These are phyloP conservation scores for Vipera latastei DNA, from an alignment of 2,797 vertebrate genomes.

Conservation along the genomic window DNA sequence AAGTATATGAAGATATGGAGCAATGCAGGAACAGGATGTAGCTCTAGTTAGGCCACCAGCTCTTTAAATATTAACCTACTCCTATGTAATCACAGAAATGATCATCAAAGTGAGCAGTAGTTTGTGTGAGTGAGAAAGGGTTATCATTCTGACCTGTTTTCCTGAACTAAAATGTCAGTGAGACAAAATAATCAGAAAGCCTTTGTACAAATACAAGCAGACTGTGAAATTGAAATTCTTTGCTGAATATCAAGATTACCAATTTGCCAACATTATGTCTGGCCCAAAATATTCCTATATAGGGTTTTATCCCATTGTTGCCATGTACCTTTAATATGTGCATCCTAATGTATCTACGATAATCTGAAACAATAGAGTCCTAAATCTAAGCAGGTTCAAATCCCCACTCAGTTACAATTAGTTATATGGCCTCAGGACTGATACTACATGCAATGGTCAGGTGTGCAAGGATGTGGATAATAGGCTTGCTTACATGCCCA, in stretches of 20 bases:
- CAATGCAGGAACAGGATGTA: background rate
- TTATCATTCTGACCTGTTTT: slow-evolving; percentile 17
- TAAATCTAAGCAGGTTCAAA: background rate
- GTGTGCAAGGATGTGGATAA: background rate
- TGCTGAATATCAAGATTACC: background rate
- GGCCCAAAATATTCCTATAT: background rate
- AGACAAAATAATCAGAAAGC: background rate
- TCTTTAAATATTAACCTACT: slow-evolving; percentile 18
- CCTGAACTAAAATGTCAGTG: slow-evolving; percentile 1
- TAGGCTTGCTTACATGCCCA: background rate
- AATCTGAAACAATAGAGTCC: background rate
- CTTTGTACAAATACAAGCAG: background rate
- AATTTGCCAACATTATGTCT: background rate
- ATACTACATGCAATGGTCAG: background rate
- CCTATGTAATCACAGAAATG: background rate
- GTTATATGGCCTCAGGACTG: background rate
- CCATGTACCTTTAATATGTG: background rate
- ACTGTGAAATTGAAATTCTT: background rate
- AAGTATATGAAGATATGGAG: background rate
- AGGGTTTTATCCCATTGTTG: background rate
- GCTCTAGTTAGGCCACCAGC: background rate
- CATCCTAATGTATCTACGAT: background rate
- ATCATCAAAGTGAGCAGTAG: slow-evolving; percentile 6
- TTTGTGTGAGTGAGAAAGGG: slow-evolving; percentile 4
- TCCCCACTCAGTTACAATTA: background rate